Conservation (phyloP, 2,888 invertebrate genomes). For the Apamea epomidion region DNA sequence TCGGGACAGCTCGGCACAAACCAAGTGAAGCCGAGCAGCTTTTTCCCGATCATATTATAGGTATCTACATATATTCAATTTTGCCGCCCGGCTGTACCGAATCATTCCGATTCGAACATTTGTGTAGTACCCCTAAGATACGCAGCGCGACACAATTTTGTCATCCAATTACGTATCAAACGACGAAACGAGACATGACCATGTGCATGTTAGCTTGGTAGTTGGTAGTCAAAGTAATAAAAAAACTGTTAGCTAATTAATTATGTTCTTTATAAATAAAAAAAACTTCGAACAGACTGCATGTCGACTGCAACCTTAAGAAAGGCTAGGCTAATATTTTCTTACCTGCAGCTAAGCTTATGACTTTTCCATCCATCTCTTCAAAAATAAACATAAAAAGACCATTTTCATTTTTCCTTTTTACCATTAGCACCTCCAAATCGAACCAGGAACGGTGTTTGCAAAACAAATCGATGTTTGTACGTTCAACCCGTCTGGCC, state of each 20-base stretch:
- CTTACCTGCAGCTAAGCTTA: not conserved
- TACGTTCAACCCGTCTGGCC: not conserved
- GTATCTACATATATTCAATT: not conserved
- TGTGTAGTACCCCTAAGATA: not conserved
- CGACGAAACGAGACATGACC: not conserved
- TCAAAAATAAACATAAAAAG: not conserved
- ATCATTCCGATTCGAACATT: not conserved
- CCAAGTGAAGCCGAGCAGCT: not conserved
- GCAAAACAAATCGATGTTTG: constrained; percentile 24
- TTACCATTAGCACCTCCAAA: constrained; percentile 15
- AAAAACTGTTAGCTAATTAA: too few relatives aligned
- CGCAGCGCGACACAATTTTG: not conserved
- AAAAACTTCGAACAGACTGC: too few relatives aligned
- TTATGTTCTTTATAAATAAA: too few relatives aligned
- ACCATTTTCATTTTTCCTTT: constrained; percentile 7
- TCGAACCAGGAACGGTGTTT: constrained; percentile 5
- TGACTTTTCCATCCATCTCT: not conserved
- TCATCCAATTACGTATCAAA: not conserved
- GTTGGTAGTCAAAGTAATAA: not conserved
- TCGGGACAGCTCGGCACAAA: not conserved
- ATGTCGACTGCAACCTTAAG: too few relatives aligned
- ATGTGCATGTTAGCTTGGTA: not conserved
- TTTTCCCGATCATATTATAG: not conserved
- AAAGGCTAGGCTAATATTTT: not conserved
- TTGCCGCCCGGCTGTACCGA: too few relatives aligned